Base-by-base conservation (phyloP, 2,113 vertebrate genomes). In the Hoplias malabaricus region DNA sequence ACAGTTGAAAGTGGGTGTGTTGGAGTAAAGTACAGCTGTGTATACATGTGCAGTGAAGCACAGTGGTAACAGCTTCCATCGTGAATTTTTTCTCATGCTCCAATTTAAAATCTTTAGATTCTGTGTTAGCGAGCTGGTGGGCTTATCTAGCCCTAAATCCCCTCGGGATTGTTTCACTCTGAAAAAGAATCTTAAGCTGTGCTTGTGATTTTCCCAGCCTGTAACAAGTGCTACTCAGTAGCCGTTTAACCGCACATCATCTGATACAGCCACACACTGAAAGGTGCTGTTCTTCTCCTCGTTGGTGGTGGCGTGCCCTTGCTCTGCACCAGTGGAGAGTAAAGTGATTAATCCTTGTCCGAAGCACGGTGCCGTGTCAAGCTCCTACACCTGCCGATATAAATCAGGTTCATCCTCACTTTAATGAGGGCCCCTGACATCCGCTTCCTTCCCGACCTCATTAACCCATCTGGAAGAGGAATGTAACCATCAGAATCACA, bases 381-480 rank as follows among this genome's bases (percentile, higher is more conserved):
- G 62, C 16, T 46, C 27, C 29, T 73, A 46, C 71, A 23, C 16
- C 40, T 56, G 78, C 66, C 67, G 69, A 76, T 57, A 80, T 77
- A 77, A 69, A 83, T 83, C 74, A 83, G 69, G 25, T 68, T 69
- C 69, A 69, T 16, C 31, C 9, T 2, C 21, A 38, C 33, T 40
- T 56, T 83, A 80, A 80, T 77, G 78, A 80, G 62, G 54, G 46
- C 29, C 69, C 10, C 43, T 80, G 78, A 65, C 74, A 70, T 77
- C 57, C 74, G 74, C 73, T 80, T 57, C 78, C 79, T 66, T 65
- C 50, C 67, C 71, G 53, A 74, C 78, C 73, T 78, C 75, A 80
- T 83, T 80, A 83, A 69, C 78, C 50, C 59, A 25, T 68, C 62
- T 48, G 36, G 63, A 38, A 70, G 68, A 63, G 78, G 59, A 77